Percentiles rank a stretch among this genome's conserved stretches.
These are phyloP conservation scores for Garra rufa DNA, from an alignment of 2,113 vertebrate genomes.

Conservation along the genomic window DNA sequence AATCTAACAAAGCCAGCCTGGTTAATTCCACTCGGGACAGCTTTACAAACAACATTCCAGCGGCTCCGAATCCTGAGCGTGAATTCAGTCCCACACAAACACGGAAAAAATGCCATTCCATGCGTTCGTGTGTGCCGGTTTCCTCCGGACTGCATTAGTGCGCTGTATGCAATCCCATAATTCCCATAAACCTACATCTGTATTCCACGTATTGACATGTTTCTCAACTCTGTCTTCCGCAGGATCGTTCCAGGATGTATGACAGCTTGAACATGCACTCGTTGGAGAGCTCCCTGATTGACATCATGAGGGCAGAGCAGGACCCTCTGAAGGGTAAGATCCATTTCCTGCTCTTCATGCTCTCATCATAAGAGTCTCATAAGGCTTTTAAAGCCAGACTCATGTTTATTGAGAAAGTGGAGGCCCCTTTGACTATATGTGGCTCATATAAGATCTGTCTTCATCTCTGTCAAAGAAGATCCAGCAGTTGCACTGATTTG, in stretches of 20 bases:
- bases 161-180: slow-evolving; percentile 32
- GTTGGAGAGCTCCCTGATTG: slow-evolving; percentile 96
- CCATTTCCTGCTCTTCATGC: neutral
- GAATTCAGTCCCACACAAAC: slow-evolving; percentile 40
- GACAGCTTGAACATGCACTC: slow-evolving; percentile 99
- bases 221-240: slow-evolving; percentile 7
- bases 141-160: neutral
- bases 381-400: neutral
- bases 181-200: neutral
- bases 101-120: slow-evolving; percentile 69
- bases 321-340: slow-evolving; percentile 94
- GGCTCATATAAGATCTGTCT: neutral
- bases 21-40: neutral
- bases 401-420: neutral
- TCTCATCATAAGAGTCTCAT: neutral
- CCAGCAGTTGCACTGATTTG: neutral
- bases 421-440: neutral
- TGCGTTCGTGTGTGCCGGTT: slow-evolving; percentile 35
- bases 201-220: neutral
- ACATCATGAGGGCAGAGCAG: slow-evolving; percentile 98
- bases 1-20: neutral
- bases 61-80: neutral
- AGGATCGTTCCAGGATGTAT: slow-evolving; percentile 89
- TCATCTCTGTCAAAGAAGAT: neutral
- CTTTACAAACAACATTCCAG: slow-evolving; percentile 30